These are phyloP conservation scores for Pinna nobilis DNA, from an alignment of 1,140 invertebrate genomes.

Conservation along the genomic window DNA sequence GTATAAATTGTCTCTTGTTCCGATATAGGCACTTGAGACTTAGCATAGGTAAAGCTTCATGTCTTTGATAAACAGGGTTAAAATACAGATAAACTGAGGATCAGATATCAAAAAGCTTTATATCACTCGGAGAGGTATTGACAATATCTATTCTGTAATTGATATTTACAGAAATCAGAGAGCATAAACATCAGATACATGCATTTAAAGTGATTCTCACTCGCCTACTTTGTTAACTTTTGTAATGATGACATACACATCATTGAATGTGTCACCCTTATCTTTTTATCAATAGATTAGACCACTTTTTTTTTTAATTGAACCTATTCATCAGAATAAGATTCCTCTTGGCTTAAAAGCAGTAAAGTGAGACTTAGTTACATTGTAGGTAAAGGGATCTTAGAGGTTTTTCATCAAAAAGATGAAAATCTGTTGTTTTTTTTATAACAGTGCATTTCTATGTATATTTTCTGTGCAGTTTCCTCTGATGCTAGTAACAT, in stretches of 20 bases:
- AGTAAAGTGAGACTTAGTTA: too few species aligned
- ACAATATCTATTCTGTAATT: neutral
- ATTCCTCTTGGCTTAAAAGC: too few species aligned
- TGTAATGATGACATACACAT: too few species aligned
- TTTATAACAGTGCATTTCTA: too few species aligned
- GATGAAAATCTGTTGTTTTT: too few species aligned
- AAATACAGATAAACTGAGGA: neutral
- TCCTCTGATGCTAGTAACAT: too few species aligned
- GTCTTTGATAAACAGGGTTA: neutral
- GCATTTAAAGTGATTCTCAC: neutral
- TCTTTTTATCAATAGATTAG: too few species aligned
- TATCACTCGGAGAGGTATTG: neutral
- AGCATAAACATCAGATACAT: neutral
- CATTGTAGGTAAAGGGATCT: too few species aligned
- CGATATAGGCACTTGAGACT: neutral
- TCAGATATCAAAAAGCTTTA: neutral
- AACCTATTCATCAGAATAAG: neutral
- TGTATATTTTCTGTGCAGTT: too few species aligned
- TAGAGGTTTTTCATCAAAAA: too few species aligned
- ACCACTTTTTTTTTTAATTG: neutral
- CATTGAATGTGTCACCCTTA: too few species aligned
- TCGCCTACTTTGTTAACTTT: neutral
- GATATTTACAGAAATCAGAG: neutral
- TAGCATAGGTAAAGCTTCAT: neutral
- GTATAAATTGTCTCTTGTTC: neutral